These are phyloP conservation scores for Pseudolaguvia tuberculata DNA, from an alignment of 2,113 vertebrate species.

Conservation along the genomic window DNA sequence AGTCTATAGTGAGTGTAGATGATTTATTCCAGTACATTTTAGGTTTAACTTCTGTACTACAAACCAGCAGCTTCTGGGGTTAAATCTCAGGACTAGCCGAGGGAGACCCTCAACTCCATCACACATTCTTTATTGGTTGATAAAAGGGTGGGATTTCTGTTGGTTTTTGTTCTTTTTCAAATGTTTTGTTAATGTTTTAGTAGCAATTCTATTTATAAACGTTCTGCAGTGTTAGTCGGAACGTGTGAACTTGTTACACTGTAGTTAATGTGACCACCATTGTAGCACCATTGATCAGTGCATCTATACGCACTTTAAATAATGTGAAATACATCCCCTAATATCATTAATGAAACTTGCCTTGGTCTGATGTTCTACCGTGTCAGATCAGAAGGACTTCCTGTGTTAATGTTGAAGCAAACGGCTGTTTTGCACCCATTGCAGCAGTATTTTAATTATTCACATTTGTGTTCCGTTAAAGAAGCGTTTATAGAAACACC, in stretches of 20 bases:
- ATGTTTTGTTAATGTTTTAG: neutral
- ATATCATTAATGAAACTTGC: neutral
- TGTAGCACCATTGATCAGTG: neutral
- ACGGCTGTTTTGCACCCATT: conserved; percentile 8
- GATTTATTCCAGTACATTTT: neutral
- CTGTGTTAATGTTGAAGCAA: conserved; percentile 8
- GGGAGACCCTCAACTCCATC: neutral
- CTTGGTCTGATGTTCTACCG: neutral
- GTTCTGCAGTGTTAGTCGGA: neutral
- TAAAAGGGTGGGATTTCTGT: no score
- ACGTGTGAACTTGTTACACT: conserved; percentile 9
- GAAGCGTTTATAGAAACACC: conserved; percentile 16
- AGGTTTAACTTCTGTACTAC: neutral
- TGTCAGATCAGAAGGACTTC: conserved; percentile 15
- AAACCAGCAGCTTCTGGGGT: neutral
- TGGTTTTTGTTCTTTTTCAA: no score
- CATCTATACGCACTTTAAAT: neutral
- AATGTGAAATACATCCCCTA: neutral
- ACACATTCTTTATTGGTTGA: no score
- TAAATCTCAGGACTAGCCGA: neutral
- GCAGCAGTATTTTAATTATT: conserved; percentile 24
- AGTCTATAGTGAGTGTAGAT: neutral
- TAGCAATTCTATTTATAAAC: no score
- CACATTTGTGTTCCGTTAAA: conserved; percentile 10
- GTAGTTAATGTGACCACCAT: neutral